Evolutionary conservation across 2,113 vertebrate genomes (phyloP), one percentile per base, ranked within the genome.

Genomic region (Poeciliopsis occidentalis): DNA sequence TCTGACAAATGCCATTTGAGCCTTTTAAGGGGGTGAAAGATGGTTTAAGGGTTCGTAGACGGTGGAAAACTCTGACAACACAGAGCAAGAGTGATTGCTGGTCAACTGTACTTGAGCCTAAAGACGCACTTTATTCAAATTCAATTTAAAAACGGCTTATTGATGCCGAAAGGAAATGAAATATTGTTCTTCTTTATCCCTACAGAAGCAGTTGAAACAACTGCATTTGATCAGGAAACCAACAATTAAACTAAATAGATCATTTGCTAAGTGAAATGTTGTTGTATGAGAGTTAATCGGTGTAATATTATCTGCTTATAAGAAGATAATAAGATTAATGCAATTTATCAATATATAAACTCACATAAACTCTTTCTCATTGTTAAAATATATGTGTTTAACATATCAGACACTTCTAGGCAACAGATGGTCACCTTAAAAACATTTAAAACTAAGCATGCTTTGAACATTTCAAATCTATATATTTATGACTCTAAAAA

Each of bases 1-100:
- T 82, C 80, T 79, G 54, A 67, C 64, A 76, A 73, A 62, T 37
- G 60, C 71, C 39, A 79, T 31, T 76, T 83, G 51, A 66, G 37
- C n/a, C 69, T 85, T 76, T 69, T 34, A 72, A 51, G 47, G 39
- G 39, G 30, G 27, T 29, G 41, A 80, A 85, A 68, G 51, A 24
- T 39, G 39, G 41, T 39, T 73, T 71, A 60, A 67, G 77, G 47
- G 47, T 63, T 67, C 37, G 12, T 37, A 72, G 47, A 79, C 65
- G 73, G 82, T 79, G 32, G 29, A 73, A 85, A 82, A 77, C 4
- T 75, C 37, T 70, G 5, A 60, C 26, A 62, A 39, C 13, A 81
- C 31, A 69, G 51, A 71, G 27, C 60, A 44, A 32, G 12, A 63
- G 41, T 13, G n/a, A 80, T 66, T 57, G 8, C 19, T 57, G 51